Evolutionary conservation across 2,888 invertebrate genomes (phyloP), one percentile per base, ranked within the genome.

Genomic region (Dexiosoma caninum): DNA sequence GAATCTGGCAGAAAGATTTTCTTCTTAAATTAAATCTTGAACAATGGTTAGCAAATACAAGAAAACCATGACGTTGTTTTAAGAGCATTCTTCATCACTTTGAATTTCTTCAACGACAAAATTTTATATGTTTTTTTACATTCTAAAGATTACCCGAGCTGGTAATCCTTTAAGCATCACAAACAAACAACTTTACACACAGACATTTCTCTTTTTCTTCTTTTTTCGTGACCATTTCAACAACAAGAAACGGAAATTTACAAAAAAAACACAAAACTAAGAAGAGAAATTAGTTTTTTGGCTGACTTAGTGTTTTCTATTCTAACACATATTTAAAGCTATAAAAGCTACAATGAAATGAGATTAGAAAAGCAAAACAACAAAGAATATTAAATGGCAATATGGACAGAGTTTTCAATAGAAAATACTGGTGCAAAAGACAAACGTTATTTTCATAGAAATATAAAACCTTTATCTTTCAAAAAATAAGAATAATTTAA

Each of bases 161-260:
- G n/a, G 69, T 70, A 70, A 70, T 70, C 70, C 70, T 46, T 70
- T 70, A 27, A 69, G 27, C 44, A 42, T 55, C 40, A 16, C 51
- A n/a, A n/a, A 40, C 40, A 55, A 67, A 8, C 30, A 19, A 23
- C 16, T 57, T 57, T 23, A 57, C 69, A 44, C 57, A 59, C 46
- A 35, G 37, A 6, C 42, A 2, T 53, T 66, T 4, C 19, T 37
- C 19, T 14, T 35, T 14, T 37, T 21, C 27, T 9, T 23, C 42
- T 27, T 23, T 27, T 16, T 16, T 12, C 16, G 12, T 14, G 14
- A 57, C 8, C 21, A n/a, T 16, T 40, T 27, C 27, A 51, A 53
- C 16, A 53, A 40, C 16, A 40, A 40, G 12, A 53, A 27, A 49
- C 23, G 49, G 16, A 40, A 66, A 66, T 3, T 19, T 21, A 10